These are phyloP conservation scores for Chloroclystis v-ata DNA, from an alignment of 2,888 invertebrate genomes.

Conservation along the genomic window DNA sequence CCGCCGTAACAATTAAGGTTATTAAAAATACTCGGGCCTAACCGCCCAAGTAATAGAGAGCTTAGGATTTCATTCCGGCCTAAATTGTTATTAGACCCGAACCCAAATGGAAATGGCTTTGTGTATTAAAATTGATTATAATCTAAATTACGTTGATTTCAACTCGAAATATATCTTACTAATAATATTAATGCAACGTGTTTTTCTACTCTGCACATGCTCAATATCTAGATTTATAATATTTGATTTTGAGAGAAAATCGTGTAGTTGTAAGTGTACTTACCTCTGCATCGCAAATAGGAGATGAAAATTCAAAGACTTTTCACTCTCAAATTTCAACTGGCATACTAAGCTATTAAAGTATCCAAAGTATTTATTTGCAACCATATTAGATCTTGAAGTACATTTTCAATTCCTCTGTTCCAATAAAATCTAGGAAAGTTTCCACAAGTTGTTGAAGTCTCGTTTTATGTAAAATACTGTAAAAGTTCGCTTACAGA, in stretches of 20 bases:
- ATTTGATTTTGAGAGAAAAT: too few species aligned
- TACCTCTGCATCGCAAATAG: too few species aligned
- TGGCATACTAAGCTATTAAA: too few species aligned
- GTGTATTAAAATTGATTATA: not conserved
- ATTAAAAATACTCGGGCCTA: slow-evolving; percentile 14
- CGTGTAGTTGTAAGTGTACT: too few species aligned
- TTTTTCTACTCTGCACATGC: too few species aligned
- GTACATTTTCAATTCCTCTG: slow-evolving; percentile 16
- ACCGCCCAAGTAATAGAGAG: slow-evolving; percentile 1
- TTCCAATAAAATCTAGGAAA: slow-evolving; percentile 10
- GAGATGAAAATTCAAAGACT: too few species aligned
- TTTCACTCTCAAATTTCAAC: too few species aligned
- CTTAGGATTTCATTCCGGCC: slow-evolving; percentile 10
- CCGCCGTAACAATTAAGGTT: slow-evolving; percentile 14
- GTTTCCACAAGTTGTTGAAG: not conserved
- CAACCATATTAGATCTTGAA: too few species aligned
- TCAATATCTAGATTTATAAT: too few species aligned
- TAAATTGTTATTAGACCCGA: slow-evolving; percentile 18
- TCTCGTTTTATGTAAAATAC: slow-evolving; percentile 4
- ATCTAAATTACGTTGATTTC: not conserved
- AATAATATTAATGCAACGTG: too few species aligned
- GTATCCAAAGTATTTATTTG: too few species aligned
- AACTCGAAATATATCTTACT: too few species aligned
- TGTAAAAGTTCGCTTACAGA: slow-evolving; percentile 11
- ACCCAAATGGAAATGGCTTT: slow-evolving; percentile 1